Evolutionary conservation across 2,113 vertebrate genomes (phyloP), one percentile per base, ranked within the genome.

Genomic region (Chlorodrepanis virens): DNA sequence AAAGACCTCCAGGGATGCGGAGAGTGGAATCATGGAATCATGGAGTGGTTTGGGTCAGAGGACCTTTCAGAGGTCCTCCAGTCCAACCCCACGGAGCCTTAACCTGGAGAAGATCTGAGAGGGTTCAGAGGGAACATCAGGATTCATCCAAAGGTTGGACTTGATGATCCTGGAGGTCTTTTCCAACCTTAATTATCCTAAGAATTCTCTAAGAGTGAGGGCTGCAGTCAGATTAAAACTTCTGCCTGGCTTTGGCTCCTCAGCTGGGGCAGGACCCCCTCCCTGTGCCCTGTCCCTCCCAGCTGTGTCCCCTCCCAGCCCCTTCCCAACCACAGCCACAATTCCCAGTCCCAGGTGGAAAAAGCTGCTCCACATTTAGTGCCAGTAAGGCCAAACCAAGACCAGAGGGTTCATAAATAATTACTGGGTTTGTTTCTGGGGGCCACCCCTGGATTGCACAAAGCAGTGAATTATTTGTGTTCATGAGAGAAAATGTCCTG

Each of bases 361-460:
- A 22, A 10, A 52, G 13, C 67, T 10, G 35, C 76, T 39, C 53
- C 59, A 3, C 3, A 0, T 4, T 21, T 3, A 8, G 2, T 12
- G 14, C 5, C 19, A 54, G 68, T 5, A 22, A 25, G 15, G 33
- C 40, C 79, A n/a, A 33, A 5, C 35, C 79, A 49, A 31, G 8
- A 65, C 33, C 45, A 4, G 12, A 14, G 10, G 39, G 57, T 65
- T 81, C 1, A 1, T 70, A 70, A 87, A 71, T 50, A 50, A 67
- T 50, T 11, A 15, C 2, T 15, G 47, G 37, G 33, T 52, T 90
- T 45, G 80, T 57, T 90, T 56, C 67, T 77, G 53, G 12, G 15
- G 50, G 42, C 20, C 35, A n/a, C 59, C 53, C 9, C 70, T 64
- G 14, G 83, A 29, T 27, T 6, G 6, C 14, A 37, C 37, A 40